Evolutionary conservation across 2,113 vertebrate species (phyloP), one percentile per base, ranked within the genome.

Genomic region (Bufo bufo): DNA sequence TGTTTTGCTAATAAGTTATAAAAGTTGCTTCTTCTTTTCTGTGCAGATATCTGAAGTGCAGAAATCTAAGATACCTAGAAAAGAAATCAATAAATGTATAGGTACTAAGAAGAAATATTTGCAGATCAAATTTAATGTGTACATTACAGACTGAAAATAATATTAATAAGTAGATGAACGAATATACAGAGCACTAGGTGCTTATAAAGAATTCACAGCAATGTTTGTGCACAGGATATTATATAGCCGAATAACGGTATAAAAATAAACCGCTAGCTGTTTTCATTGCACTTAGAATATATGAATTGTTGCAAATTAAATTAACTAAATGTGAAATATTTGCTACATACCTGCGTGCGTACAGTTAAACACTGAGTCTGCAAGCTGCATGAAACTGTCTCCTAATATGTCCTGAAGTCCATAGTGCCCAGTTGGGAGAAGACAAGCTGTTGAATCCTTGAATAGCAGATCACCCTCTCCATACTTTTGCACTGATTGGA

Each of bases 391-490:
- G 77, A 97, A 98, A 33, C 95, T 90, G 3, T 91, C 92, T 89
- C 97, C 97, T 5, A 98, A 94, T 89, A 98, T 95, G 50, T 95
- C 90, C 50, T 92, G 93, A 86, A 94, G 95, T 90, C 92, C 93
- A 93, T 94, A 89, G 89, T 97, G 95, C 89, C 93, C 95, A 0
- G 94, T 95, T 90, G 93, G 95, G 69, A 95, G 92, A 1, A 98
- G 94, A 86, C 93, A 95, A 75, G 86, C 92, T 13, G 97, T 96
- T 45, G 93, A 74, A 50, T 98, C 97, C 93, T 97, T 97, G 90
- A 98, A 98, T 77, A 98, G 95, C 87, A 98, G 91, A 90, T 98
- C 96, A 49, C 93, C 97, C 91, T 95, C 96, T 90, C 94, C 95
- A 33, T 96, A 97, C 23, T 93, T 92, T 56, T 93, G 91, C 58